Conservation (phyloP, 2,797 vertebrate species). For the Echeneis naucrates region DNA sequence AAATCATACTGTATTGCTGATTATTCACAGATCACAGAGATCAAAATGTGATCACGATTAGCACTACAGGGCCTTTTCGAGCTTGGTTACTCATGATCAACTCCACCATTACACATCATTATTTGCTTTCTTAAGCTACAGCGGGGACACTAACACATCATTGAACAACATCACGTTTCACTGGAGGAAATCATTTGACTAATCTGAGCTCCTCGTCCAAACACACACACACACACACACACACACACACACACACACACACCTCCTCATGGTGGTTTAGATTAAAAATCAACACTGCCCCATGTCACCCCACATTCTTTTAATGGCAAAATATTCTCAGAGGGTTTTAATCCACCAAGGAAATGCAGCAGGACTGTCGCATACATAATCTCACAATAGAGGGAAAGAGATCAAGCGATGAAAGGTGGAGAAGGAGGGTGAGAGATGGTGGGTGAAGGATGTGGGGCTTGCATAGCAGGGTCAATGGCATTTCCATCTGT, state of each 20-base stretch:
- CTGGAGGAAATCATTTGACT: constrained; percentile 28
- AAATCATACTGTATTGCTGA: not conserved
- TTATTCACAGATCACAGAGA: not conserved
- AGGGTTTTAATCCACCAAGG: not conserved
- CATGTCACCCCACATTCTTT: constrained; percentile 26
- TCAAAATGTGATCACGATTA: not conserved
- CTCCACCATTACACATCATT: not conserved
- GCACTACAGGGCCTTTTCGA: not conserved
- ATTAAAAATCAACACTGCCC: constrained; percentile 10
- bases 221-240: too few relatives aligned
- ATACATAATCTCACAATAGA: not conserved
- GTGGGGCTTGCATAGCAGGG: constrained; percentile 47
- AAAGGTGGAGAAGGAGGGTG: constrained; percentile 2
- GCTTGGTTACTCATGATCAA: not conserved
- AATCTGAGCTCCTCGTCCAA: too few relatives aligned
- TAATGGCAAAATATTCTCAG: constrained; percentile 1
- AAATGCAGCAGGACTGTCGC: constrained; percentile 14
- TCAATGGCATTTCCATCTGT: constrained; percentile 62
- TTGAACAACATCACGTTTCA: constrained; percentile 32
- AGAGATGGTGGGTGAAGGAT: constrained; percentile 40
- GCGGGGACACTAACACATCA: constrained; percentile 5
- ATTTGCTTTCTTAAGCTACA: not conserved
- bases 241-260: too few relatives aligned
- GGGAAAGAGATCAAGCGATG: constrained; percentile 19
- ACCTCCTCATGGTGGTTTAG: not conserved